Base-by-base conservation (phyloP, 1,140 invertebrate genomes). In the Hyphantria cunea region DNA sequence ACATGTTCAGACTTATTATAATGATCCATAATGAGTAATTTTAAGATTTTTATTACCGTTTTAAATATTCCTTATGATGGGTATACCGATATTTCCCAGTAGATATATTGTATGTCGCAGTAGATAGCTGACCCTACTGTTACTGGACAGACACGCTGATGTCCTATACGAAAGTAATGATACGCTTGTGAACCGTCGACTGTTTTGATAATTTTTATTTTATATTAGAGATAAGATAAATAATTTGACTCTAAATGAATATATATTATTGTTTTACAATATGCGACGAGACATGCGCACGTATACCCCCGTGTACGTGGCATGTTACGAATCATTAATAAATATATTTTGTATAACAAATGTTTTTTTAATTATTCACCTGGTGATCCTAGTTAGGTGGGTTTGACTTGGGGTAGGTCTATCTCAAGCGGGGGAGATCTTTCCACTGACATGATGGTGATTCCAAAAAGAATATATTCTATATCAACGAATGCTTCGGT, bases 131-230 rank as follows among this genome's bases (percentile, higher is more conserved):
- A 25, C 17, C 17, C 17, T 25, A 14, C 10, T 10, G 44, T 47
- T 15, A 15, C 14, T 47, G 5, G 52, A 54, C 42, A 42, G 31
- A 42, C 31, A 42, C 17, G 42, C 13, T 14, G 52, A 34, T 42
- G 39, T 54, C 39, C 52, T 54, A 42, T 54, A 31, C 17, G n/a
- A 25, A 44, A 54, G 10, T 8, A 25, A 3, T 25, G 17, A 25
- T 25, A 33, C 25, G 37, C 41, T 54, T 33, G n/a, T 54, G 31
- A 33, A 39, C 52, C 52, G 52, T 32, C 52, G 52, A 54, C 41
- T 54, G 52, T 44, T 54, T 32, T n/a, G 25, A 54, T 17, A 39
- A 54, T 42, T 54, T 33, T 53, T 41, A 53, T 42, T 53, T 54
- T 44, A 37, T 25, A 25, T 25, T 3, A 25, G 1, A 25, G 52